These are phyloP conservation scores for Sitta europaea DNA, from an alignment of 2,113 vertebrate species.

Conservation along the genomic window DNA sequence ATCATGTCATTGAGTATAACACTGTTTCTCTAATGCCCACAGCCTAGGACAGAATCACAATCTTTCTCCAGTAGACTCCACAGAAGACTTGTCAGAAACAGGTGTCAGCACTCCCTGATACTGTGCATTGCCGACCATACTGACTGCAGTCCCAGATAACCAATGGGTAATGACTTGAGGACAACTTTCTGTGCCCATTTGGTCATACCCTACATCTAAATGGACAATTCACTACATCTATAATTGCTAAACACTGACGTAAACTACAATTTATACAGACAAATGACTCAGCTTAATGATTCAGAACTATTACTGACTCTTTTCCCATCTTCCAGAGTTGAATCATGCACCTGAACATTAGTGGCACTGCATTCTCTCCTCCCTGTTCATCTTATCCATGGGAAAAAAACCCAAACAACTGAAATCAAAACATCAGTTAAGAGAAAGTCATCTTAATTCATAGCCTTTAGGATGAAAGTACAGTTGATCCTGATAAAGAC, in stretches of 20 bases:
- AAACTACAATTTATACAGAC: not conserved
- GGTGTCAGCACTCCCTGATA: not conserved
- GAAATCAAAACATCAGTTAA: not conserved
- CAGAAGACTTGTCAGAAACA: not conserved
- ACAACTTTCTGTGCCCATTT: not conserved
- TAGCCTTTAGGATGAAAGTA: not conserved
- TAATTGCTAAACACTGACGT: not conserved
- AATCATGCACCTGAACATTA: not conserved
- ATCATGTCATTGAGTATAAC: not conserved
- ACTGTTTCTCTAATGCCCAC: not conserved
- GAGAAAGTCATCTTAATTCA: not conserved
- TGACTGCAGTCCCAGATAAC: not conserved
- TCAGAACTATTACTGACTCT: not conserved
- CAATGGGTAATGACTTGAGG: not conserved
- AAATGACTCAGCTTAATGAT: not conserved
- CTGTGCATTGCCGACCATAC: not conserved
- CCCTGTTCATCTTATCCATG: not conserved
- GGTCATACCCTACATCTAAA: not conserved
- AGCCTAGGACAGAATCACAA: not conserved
- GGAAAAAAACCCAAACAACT: not conserved
- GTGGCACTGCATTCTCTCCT: not conserved
- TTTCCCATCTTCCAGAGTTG: not conserved
- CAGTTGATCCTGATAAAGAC: not conserved
- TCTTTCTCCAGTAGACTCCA: not conserved
- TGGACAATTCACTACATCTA: not conserved